Percentiles rank a stretch among this genome's conserved stretches.
Conservation (phyloP, 2,113 vertebrate species). For the Parus major region DNA sequence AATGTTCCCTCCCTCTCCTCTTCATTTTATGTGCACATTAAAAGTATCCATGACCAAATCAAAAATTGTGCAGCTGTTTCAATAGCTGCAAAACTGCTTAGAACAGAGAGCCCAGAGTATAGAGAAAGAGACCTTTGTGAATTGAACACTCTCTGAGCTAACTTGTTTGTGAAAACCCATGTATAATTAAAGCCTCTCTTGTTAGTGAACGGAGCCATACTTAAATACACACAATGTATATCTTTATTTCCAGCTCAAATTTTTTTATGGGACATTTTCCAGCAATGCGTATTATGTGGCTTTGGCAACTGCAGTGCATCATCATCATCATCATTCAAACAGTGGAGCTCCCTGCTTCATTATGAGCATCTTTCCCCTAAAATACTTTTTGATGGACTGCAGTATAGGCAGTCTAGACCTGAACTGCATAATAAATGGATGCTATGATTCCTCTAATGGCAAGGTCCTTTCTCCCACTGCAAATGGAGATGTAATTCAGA, state of each 20-base stretch:
- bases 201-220: constrained; percentile 61
- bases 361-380: constrained; percentile 41
- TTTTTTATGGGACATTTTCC: constrained; percentile 41
- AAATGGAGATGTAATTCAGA: constrained; percentile 57
- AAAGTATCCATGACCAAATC: constrained; percentile 75
- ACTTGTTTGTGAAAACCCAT: constrained; percentile 74
- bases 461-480: constrained; percentile 50
- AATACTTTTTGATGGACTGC: constrained; percentile 61
- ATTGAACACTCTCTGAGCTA: constrained; percentile 69
- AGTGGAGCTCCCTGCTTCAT: constrained; percentile 47
- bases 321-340: constrained; percentile 63
- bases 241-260: constrained; percentile 60
- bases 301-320: constrained; percentile 52
- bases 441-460: constrained; percentile 50
- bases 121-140: constrained; percentile 71
- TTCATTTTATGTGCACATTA: constrained; percentile 71
- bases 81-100: constrained; percentile 66
- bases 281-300: constrained; percentile 24
- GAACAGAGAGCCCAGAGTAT: constrained; percentile 60
- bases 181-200: constrained; percentile 73
- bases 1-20: constrained; percentile 38
- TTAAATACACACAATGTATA: constrained; percentile 66
- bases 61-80: constrained; percentile 75
- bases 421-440: constrained; percentile 56
- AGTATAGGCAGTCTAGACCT: constrained; percentile 31